A percentile compares a stretch with the other conserved stretches of the same genome.
phyloP scores from a whole-genome alignment of 2,888 invertebrate genomes.

The Fissipunctia ypsillon region DNA sequence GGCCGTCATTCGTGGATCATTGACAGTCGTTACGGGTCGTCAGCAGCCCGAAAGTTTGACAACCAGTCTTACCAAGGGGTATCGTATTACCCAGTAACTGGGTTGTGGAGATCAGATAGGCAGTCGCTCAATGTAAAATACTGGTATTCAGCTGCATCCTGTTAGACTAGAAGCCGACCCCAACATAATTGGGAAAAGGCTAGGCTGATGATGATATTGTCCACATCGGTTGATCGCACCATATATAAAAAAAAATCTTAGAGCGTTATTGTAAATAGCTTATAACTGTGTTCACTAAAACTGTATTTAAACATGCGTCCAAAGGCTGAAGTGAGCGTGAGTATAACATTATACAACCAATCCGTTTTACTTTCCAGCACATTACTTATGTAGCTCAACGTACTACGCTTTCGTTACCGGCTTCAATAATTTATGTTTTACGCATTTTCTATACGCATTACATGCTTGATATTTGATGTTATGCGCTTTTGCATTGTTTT shows the following conservation, averaged over 20 bases:
- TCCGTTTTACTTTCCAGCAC: slow-evolving; percentile 63
- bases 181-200: no score
- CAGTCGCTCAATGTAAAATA: no score
- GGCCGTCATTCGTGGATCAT: no score
- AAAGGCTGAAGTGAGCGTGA: slow-evolving; percentile 94
- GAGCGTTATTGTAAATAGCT: slow-evolving; percentile 84
- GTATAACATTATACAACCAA: slow-evolving; percentile 83
- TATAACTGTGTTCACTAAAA: slow-evolving; percentile 79
- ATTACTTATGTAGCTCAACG: slow-evolving; percentile 51
- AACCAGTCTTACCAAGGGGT: no score
- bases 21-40: no score
- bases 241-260: slow-evolving; percentile 24
- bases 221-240: slow-evolving; percentile 55
- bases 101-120: no score
- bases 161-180: no score
- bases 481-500: slow-evolving; percentile 22
- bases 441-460: slow-evolving; percentile 38
- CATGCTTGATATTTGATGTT: slow-evolving; percentile 22
- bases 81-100: no score
- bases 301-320: slow-evolving; percentile 87
- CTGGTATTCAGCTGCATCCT: no score
- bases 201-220: no score
- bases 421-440: slow-evolving; percentile 50
- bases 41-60: no score
- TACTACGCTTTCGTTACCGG: slow-evolving; percentile 51